Conservation (phyloP, 2,797 vertebrate species). For the Typhlichthys eigenmanni region DNA sequence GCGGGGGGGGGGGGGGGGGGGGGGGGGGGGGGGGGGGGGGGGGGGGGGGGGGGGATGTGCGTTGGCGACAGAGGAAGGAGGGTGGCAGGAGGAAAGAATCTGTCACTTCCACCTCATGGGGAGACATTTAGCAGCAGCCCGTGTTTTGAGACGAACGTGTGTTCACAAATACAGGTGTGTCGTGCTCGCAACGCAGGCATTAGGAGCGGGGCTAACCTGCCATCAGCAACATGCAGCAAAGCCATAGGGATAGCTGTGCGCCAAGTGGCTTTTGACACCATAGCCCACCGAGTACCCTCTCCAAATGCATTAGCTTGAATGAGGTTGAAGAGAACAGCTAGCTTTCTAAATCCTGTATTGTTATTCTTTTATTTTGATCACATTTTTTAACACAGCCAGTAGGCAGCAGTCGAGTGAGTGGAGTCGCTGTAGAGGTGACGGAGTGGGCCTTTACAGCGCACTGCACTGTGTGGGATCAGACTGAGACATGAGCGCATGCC, state of each 20-base stretch:
- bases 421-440: conserved; percentile 35
- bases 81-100: conserved; percentile 51
- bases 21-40: conserved; percentile 52
- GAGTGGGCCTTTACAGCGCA: conserved; percentile 34
- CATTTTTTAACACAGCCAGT: conserved; percentile 35
- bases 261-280: conserved; percentile 49
- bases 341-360: conserved; percentile 10
- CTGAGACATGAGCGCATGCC: conserved; percentile 33
- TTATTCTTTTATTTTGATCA: conserved; percentile 25
- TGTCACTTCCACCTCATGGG: conserved; percentile 69
- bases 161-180: conserved; percentile 51
- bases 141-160: conserved; percentile 52
- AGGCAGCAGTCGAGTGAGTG: conserved; percentile 52
- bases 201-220: conserved; percentile 36
- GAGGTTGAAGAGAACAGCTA: conserved; percentile 60
- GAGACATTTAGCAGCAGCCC: conserved; percentile 59
- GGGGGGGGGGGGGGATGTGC: conserved; percentile 26
- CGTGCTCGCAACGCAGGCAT: conserved; percentile 38
- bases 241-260: conserved; percentile 38
- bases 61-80: conserved; percentile 36
- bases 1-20: too few relatives aligned
- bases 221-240: conserved; percentile 49
- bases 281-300: conserved; percentile 63
- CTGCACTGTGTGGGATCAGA: conserved; percentile 22
- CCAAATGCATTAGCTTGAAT: conserved; percentile 73